Evolutionary conservation across 1,140 invertebrate genomes (phyloP), one percentile per base, ranked within the genome.

Genomic region (Drosophila watanabei): DNA sequence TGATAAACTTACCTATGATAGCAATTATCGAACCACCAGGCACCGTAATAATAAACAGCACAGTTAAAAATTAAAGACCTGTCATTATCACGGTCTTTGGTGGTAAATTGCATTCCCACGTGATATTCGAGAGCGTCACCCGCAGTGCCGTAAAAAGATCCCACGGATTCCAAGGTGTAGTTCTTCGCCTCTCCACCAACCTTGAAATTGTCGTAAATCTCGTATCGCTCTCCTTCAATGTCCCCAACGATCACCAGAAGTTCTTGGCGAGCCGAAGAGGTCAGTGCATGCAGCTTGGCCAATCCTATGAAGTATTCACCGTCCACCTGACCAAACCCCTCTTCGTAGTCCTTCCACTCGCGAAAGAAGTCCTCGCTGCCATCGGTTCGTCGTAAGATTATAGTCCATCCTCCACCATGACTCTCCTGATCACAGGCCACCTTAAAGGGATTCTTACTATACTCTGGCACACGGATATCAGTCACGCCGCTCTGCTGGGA

Each of bases 391-490:
- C 54, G 39, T 2, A 57, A 7, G 35, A 57, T 39, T 24, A 57
- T 39, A 7, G 54, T 57, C 54, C 35, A 57, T n/a, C 54, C 35
- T 4, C 54, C 54, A 14, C 54, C 54, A 28, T 57, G 20, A 4
- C 14, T 57, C 0, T 57, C 54, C 54, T 57, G 54, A 57, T 57
- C 33, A 3, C 54, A 57, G 14, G 54, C 33, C 20, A 57, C 54
- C 20, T 39, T 57, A 11, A 57, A 57, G 8, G 54, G 14, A 0
- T n/a, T 39, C 9, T 0, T 0, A 10, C 54, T 39, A 20, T 7
- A 39, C 20, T 57, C 54, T 2, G 35, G 54, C 9, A 57, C 54
- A 16, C 35, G 35, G 14, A 57, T 57, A 5, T n/a, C 35, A n/a
- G 54, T 57, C 7, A 57, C 54, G 2, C 54, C 54, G 14, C 20